Conservation (phyloP, 2,113 vertebrate species). For the Jacana jacana region DNA sequence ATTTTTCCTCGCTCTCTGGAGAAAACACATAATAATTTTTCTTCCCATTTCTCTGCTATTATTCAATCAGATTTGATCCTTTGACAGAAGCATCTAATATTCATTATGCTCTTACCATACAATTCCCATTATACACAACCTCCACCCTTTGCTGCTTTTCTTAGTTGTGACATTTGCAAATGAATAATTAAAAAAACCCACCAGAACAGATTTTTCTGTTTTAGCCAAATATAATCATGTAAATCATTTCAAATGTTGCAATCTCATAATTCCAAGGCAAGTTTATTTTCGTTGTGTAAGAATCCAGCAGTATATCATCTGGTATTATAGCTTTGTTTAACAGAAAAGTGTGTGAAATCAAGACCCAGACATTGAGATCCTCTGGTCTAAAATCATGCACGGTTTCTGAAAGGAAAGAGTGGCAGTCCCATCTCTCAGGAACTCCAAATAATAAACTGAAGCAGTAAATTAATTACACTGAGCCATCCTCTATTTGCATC, state of each 20-base stretch:
- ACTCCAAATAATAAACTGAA: not conserved
- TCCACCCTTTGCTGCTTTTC: not conserved
- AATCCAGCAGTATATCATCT: not conserved
- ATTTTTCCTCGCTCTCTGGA: not conserved
- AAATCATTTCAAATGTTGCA: not conserved
- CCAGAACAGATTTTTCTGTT: not conserved
- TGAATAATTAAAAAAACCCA: not conserved
- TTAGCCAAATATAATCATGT: not conserved
- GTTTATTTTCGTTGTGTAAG: not conserved
- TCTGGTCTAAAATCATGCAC: not conserved
- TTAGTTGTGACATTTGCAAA: not conserved
- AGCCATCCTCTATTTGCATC: not conserved
- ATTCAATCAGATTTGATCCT: not conserved
- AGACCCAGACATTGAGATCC: not conserved
- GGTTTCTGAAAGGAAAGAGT: not conserved
- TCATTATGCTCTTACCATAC: not conserved
- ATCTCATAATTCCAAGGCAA: not conserved
- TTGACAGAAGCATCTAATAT: slow-evolving; percentile 10
- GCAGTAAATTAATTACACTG: not conserved
- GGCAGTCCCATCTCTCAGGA: not conserved
- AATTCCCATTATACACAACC: not conserved
- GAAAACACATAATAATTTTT: not conserved
- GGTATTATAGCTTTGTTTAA: not conserved
- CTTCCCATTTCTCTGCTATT: not conserved
- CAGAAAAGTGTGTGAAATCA: not conserved